Evolutionary conservation across 2,797 vertebrate genomes (phyloP).

Genomic region (Synaphobranchus kaupii): DNA sequence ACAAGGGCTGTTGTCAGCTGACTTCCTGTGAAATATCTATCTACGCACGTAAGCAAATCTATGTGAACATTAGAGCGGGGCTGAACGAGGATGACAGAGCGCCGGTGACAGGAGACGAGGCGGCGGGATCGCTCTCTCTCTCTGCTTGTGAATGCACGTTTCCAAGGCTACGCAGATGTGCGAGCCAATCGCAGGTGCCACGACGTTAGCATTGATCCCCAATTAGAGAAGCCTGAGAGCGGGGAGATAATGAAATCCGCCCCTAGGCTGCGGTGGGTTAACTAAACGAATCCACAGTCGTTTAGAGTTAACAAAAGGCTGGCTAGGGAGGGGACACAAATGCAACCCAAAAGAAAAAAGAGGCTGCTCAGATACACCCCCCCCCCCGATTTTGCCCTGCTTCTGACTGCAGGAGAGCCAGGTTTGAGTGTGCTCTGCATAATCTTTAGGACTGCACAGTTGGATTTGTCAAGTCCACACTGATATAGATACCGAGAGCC

Average conservation of each 20-base stretch:
- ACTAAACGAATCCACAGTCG: constrained; percentile 67
- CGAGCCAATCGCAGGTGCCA: constrained; percentile 71
- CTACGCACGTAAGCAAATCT: neutral
- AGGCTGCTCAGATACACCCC: constrained; percentile 43
- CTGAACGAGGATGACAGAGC: constrained; percentile 48
- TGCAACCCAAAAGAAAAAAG: constrained; percentile 30
- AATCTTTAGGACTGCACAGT: neutral
- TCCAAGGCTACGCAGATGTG: constrained; percentile 72
- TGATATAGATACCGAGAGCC: neutral
- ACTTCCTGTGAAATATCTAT: neutral
- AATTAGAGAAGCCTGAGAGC: constrained; percentile 73
- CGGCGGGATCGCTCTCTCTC: constrained; percentile 24
- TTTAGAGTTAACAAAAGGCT: constrained; percentile 63
- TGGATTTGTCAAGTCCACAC: neutral
- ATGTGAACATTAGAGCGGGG: constrained; percentile 52
- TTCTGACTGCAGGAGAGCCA: neutral
- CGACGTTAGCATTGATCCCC: constrained; percentile 66
- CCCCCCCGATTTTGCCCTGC: constrained; percentile 4
- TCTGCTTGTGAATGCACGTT: constrained; percentile 51
- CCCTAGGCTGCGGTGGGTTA: constrained; percentile 63
- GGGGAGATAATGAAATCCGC: constrained; percentile 70
- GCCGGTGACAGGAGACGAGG: constrained; percentile 49
- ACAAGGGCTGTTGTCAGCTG: neutral
- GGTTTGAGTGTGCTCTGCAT: neutral
- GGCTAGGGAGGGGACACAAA: constrained; percentile 46